A percentile compares a stretch with the other conserved stretches of the same genome.
Conservation (phyloP, 1,140 invertebrate genomes). For the Magallana gigas region DNA sequence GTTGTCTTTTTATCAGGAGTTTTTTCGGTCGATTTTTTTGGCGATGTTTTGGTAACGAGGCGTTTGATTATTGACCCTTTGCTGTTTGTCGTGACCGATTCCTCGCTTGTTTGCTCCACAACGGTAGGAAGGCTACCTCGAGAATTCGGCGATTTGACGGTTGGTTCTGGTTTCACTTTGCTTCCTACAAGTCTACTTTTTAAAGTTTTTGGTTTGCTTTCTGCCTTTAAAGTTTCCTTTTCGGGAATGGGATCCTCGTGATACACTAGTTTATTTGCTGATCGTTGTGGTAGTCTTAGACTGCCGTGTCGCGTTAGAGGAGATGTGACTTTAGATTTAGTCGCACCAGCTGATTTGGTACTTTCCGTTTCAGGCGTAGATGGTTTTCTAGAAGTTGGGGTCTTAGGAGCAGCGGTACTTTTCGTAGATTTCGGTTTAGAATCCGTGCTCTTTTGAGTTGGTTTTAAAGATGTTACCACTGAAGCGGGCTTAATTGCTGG, state of each 20-base stretch:
- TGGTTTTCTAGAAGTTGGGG: neutral
- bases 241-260: slow-evolving; percentile 18
- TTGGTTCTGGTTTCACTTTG: slow-evolving; percentile 47
- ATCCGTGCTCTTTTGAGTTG: slow-evolving; percentile 50
- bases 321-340: slow-evolving; percentile 36
- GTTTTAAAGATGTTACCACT: slow-evolving; percentile 24
- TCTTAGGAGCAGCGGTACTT: slow-evolving; percentile 18
- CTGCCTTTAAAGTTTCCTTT: slow-evolving; percentile 39
- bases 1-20: slow-evolving; percentile 37
- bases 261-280: slow-evolving; percentile 40
- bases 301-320: slow-evolving; percentile 52
- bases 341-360: neutral
- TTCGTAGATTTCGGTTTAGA: slow-evolving; percentile 23
- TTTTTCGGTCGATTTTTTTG: slow-evolving; percentile 48
- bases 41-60: slow-evolving; percentile 51
- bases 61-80: slow-evolving; percentile 49
- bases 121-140: slow-evolving; percentile 37
- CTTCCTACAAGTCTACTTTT: slow-evolving; percentile 52
- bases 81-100: slow-evolving; percentile 11
- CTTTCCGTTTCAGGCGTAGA: neutral
- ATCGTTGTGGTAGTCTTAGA: slow-evolving; percentile 34
- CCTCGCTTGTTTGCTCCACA: slow-evolving; percentile 37
- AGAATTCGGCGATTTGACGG: slow-evolving; percentile 33
- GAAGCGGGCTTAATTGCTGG: slow-evolving; percentile 35
- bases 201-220: slow-evolving; percentile 49